Base-by-base conservation (phyloP, 2,888 invertebrate genomes). In the Notocelia uddmanniana region DNA sequence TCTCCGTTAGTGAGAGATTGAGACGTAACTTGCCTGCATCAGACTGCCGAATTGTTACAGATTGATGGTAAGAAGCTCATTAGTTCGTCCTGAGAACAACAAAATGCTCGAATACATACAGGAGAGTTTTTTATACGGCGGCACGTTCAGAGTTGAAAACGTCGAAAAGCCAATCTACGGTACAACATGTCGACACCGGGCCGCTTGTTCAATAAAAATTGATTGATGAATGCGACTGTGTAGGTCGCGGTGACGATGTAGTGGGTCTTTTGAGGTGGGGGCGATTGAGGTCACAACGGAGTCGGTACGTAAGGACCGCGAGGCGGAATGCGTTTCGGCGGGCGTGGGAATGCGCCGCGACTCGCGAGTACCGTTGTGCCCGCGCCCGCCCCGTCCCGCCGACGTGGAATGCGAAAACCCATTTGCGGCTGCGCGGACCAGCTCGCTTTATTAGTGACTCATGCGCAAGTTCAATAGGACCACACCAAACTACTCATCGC, bases 301-400 rank as follows among this genome's bases (percentile, higher is more conserved):
- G 83, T 76, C 76, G 77, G 83, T 77, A 78, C 69, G 79, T 70
- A 73, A 69, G 69, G 73, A 60, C 73, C 76, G 80, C 79, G 79
- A 84, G 81, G 85, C 87, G 92, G 90, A 90, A 91, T 91, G 90
- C 88, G 89, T 87, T 83, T 84, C 86, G 89, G 74, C 72, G 60
- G 69, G 72, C 77, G 89, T 92, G 91, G 89, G 91, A 92, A 92
- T 91, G 92, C 88, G 90, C 89, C 86, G 84, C 80, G 85, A 91
- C 92, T 93, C 86, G 84, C 80, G 86, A 91, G 92, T 93, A 93
- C 93, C 93, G 93, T 93, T 93, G 90, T 79, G 85, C 81, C 85
- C 84, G 81, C 83, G 81, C 84, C 80, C 81, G 80, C 80, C 80
- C 77, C 78, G 78, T 81, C 71, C 76, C 78, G 78, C 76, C 81